Base-by-base conservation (phyloP, 2,888 invertebrate genomes). In the Lasioglossum villosulum region DNA sequence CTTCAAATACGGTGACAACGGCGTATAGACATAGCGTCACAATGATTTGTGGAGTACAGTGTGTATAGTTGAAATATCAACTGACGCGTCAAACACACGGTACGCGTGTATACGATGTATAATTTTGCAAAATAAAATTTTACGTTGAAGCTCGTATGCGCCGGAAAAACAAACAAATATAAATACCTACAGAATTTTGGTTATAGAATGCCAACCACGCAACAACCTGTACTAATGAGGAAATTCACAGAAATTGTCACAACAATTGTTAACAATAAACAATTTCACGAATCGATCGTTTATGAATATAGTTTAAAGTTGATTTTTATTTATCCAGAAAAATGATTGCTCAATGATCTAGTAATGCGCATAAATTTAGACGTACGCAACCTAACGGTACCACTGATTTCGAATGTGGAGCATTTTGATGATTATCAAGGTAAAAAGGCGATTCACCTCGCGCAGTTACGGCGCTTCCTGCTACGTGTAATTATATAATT, bases 391-490 rank as follows among this genome's bases (percentile, higher is more conserved):
- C 19, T 34, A 75, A 70, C 42, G 8, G 56, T 27, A 6, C 8
- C 39, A n/a, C 34, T 37, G 75, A n/a, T 70, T 74, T 68, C 80
- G 81, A 80, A 79, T 86, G 72, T 71, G 78, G 82, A 80, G 42
- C 78, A 82, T 80, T 85, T 83, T 39, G 84, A 73, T 89, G 88
- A 37, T 79, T 88, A 88, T 89, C 80, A 78, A 86, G 75, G 48
- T 73, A 84, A 78, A 78, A 78, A 83, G 66, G 73, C 70, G n/a
- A n/a, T n/a, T n/a, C n/a, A 82, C 59, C 45, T 79, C 37, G 34
- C 75, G 56, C 59, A 59, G 72, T 66, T 30, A 68, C 59, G 73
- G 27, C 81, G 74, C 81, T 82, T 86, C 78, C 86, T 86, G 34
- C 45, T 86, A 14, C 42, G 42, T 42, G 52, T 34, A 27, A 72